Evolutionary conservation across 2,888 invertebrate species (phyloP), one percentile per base, ranked within the genome.

Genomic region (Leptinotarsa peninsularis): DNA sequence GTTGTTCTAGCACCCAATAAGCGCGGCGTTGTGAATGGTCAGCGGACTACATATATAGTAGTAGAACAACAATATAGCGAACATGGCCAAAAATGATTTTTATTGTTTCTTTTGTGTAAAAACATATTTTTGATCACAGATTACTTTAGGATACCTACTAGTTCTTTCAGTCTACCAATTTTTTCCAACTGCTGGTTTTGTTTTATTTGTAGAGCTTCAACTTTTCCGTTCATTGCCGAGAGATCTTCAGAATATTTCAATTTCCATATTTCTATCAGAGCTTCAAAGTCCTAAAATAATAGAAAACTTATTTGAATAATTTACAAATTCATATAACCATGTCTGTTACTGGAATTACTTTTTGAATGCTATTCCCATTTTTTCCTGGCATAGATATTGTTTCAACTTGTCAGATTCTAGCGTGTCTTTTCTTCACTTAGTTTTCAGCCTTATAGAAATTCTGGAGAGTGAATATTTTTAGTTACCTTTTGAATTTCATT

Each of bases 241-340:
- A 86, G 83, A 80, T 90, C 89, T 43, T 80, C 81, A 66, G 86
- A 84, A 79, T 88, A 88, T 68, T 86, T 86, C 33, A 83, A 78
- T 74, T 84, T 82, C 90, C 90, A 90, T 23, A 84, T 78, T 66
- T 82, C 82, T 27, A 88, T 85, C 71, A 85, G 82, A 54, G 83
- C 78, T 72, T 87, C 84, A 52, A 87, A 83, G 58, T 85, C 84
- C 89, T 90, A 77, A 21, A 81, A 78, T 49, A 71, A 43, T 10
- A 43, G 43, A 43, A 43, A 33, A 43, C 3, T 43, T 3, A 43
- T 43, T 0, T 43, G 10, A 43, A 43, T 43, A 43, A 43, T 43
- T 43, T 43, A 43, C 43, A 10, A 43, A 43, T 10, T 43, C 3
- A 43, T 10, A 43, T 10, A 43, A 13, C 10, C 43, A 43, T 43